These are phyloP conservation scores for Mylabris sibirica DNA, from an alignment of 2,888 invertebrate species.

Conservation along the genomic window DNA sequence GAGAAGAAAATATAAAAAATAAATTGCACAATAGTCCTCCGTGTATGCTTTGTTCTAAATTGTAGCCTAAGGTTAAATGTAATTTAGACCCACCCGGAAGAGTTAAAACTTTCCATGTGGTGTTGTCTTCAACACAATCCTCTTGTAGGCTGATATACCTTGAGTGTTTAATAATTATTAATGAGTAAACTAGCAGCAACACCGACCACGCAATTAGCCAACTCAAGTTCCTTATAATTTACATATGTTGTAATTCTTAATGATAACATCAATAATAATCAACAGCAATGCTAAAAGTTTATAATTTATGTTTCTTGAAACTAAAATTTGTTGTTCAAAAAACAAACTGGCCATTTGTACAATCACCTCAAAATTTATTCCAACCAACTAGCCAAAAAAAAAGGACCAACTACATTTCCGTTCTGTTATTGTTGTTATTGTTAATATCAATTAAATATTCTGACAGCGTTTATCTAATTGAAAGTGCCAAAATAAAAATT, in stretches of 20 bases:
- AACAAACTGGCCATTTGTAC: background rate
- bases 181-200: no score
- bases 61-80: no score
- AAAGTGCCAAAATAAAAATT: conserved; percentile 34
- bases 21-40: no score
- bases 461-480: conserved; percentile 29
- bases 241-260: background rate
- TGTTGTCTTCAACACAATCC: no score
- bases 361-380: background rate
- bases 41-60: no score
- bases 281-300: background rate
- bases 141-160: no score
- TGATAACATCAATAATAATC: background rate
- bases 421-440: background rate
- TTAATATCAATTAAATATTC: conserved; percentile 33
- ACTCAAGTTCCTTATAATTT: background rate
- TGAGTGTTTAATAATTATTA: no score
- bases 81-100: no score
- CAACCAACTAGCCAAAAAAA: background rate
- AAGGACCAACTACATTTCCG: background rate
- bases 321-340: background rate
- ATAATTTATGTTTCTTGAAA: background rate
- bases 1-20: no score
- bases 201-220: background rate
- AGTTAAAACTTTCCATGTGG: no score